phyloP scores from a whole-genome alignment of 53 echinoderm and acorn worm genomes.

The Mesocentrotus franciscanus region DNA sequence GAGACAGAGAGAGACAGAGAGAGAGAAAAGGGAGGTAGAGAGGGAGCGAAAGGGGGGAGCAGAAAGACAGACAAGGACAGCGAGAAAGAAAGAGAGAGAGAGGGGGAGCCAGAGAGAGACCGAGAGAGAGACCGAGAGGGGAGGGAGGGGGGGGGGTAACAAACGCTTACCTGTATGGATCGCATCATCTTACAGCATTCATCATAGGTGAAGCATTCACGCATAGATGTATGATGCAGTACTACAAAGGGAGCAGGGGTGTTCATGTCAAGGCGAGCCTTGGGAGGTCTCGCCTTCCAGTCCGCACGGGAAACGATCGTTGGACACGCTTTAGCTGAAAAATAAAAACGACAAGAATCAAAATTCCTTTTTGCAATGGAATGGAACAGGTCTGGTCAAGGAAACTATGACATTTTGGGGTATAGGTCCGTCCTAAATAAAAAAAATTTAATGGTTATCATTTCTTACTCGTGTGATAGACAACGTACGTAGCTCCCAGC shows the following conservation, averaged over 20 bases:
- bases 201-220: conserved; percentile 38
- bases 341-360: neutral
- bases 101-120: no score
- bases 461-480: no score
- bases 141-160: neutral
- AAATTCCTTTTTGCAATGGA: neutral
- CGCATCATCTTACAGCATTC: conserved; percentile 60
- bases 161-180: conserved; percentile 26
- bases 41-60: no score
- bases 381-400: no score
- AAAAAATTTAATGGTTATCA: no score
- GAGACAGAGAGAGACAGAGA: no score
- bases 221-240: conserved; percentile 48
- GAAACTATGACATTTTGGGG: no score
- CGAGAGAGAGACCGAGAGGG: neutral
- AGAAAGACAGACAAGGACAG: neutral
- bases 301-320: conserved; percentile 35
- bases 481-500: no score
- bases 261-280: neutral
- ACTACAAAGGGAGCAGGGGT: conserved; percentile 52
- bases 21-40: no score
- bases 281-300: conserved; percentile 48
- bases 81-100: neutral
- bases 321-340: conserved; percentile 54
- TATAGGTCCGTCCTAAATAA: no score